Evolutionary conservation across 2,113 vertebrate genomes (phyloP).

Genomic region (Seriola rivoliana): DNA sequence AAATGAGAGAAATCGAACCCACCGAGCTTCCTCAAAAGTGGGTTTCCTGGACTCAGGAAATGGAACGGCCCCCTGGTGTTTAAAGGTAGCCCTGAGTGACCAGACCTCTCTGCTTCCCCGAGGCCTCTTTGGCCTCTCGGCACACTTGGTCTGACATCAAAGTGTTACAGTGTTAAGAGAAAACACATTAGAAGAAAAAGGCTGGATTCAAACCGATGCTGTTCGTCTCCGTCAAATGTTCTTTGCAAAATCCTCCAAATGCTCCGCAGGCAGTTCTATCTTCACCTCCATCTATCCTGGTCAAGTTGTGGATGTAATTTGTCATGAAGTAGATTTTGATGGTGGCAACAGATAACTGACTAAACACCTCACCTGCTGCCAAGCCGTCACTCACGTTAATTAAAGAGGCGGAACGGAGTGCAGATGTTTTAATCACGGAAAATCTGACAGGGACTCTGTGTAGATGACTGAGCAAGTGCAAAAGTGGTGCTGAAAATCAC

Average conservation of each 20-base stretch:
- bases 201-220: slow-evolving; percentile 1
- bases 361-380: slow-evolving; percentile 63
- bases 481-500: background rate
- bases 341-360: slow-evolving; percentile 66
- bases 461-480: slow-evolving; percentile 16
- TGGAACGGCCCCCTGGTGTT: slow-evolving; percentile 71
- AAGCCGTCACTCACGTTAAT: slow-evolving; percentile 56
- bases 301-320: slow-evolving; percentile 72
- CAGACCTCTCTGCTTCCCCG: slow-evolving; percentile 46
- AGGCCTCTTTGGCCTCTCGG: slow-evolving; percentile 54
- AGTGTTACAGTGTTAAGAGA: slow-evolving; percentile 60
- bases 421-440: slow-evolving; percentile 28
- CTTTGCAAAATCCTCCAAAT: slow-evolving; percentile 3
- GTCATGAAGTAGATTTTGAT: slow-evolving; percentile 71
- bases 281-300: slow-evolving; percentile 58
- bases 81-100: slow-evolving; percentile 62
- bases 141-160: slow-evolving; percentile 62
- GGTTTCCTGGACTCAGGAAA: slow-evolving; percentile 79
- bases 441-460: slow-evolving; percentile 26
- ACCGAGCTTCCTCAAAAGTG: slow-evolving; percentile 66
- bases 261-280: slow-evolving; percentile 52
- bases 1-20: slow-evolving; percentile 82
- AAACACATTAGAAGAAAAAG: slow-evolving; percentile 62
- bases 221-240: slow-evolving; percentile 1
- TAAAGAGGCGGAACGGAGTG: slow-evolving; percentile 15